Base-by-base conservation (phyloP, 2,888 invertebrate species). In the Cerastis rubricosa region DNA sequence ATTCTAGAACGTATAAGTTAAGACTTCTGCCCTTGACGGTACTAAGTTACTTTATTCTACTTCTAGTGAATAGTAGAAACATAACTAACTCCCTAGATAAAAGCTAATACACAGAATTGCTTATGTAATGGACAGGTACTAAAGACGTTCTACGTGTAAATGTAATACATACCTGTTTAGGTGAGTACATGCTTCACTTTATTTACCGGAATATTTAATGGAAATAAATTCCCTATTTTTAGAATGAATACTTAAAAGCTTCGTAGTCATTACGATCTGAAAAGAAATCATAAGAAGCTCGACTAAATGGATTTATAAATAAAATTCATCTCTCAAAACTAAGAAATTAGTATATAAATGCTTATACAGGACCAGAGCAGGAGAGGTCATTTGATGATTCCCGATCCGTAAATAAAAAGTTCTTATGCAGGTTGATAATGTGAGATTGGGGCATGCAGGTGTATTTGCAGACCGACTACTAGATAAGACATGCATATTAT, bases 51-150 rank as follows among this genome's bases (percentile, higher is more conserved):
- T 57, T 49, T 63, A 29, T 65, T 74, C 17, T 45, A 29, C 25
- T 64, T 43, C 64, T 43, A 51, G 57, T 45, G 14, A 49, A 54
- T 54, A 54, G 54, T n/a, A 45, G 54, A 29, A 54, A 11, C 25
- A 72, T 17, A 63, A n/a, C 22, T 49, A 57, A 65, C 35, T 78
- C 43, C 11, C 14, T 3, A 51, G 80, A 79, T 79, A 71, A 49
- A 71, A 80, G 64, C 35, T 78, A 73, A 45, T 72, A 35, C 12
- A 57, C 17, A n/a, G n/a, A 79, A 51, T 22, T 19, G 29, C 70
- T 47, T 29, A 47, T 4, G 8, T 65, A 73, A 78, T 74, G 49
- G 35, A 45, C 57, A 65, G 4, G 19, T 11, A 51, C 35, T 73
- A 7, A 64, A 43, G 9, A 43, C 17, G 71, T 7, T 68, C 43